phyloP scores from a whole-genome alignment of 2,797 vertebrate genomes.

The Mus spretus region DNA sequence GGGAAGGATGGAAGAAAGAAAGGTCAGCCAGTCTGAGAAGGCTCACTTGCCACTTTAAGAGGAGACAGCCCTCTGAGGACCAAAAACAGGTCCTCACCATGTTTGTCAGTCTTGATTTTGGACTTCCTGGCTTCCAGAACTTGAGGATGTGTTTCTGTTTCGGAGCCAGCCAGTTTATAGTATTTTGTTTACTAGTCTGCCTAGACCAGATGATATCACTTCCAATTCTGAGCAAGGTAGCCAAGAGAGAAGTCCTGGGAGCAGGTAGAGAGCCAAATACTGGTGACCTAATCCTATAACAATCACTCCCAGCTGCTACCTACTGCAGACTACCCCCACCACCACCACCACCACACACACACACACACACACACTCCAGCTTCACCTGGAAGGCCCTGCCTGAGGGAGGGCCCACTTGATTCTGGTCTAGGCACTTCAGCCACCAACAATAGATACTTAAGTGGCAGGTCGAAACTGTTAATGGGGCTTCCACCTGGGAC shows the following conservation, averaged over 20 bases:
- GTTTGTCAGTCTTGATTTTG: not conserved
- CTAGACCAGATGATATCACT: not conserved
- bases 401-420: accelerated
- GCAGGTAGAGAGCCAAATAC: not conserved
- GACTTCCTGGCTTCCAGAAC: not conserved
- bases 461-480: too few relatives aligned
- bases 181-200: not conserved
- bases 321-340: accelerated
- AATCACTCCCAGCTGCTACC: not conserved
- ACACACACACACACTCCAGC: not conserved
- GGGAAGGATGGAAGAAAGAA: not conserved
- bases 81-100: not conserved
- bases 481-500: not conserved
- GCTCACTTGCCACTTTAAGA: not conserved
- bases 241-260: not conserved
- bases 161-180: not conserved
- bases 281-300: not conserved
- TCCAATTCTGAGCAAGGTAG: not conserved
- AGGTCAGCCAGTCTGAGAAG: not conserved
- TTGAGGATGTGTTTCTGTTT: not conserved
- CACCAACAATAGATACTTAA: too few relatives aligned
- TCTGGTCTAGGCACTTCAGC: not conserved
- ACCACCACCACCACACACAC: too few relatives aligned
- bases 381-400: not conserved
- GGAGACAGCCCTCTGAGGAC: not conserved